phyloP scores from a whole-genome alignment of 2,888 invertebrate species.

The Cheilosia pagana region DNA sequence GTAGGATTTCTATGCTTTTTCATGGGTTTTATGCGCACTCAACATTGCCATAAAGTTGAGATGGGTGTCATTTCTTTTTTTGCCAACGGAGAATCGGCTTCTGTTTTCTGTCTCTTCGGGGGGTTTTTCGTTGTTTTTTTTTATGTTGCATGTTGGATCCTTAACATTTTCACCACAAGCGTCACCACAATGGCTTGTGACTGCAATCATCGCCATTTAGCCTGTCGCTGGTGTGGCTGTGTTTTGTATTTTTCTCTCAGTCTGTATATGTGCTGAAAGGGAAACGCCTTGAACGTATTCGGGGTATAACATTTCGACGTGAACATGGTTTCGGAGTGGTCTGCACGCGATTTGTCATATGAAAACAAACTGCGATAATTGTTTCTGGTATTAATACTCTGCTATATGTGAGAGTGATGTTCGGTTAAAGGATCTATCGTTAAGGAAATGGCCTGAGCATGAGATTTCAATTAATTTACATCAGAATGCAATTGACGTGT shows the following conservation, averaged over 20 bases:
- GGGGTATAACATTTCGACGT: not conserved
- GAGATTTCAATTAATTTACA: slow-evolving; percentile 2
- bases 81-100: slow-evolving; percentile 8
- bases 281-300: not conserved
- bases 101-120: slow-evolving; percentile 7
- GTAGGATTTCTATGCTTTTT: slow-evolving; percentile 33
- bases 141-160: not conserved
- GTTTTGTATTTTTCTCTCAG: slow-evolving; percentile 1
- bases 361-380: slow-evolving; percentile 14
- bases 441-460: not conserved
- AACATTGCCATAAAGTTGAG: slow-evolving; percentile 47
- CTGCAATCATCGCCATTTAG: slow-evolving; percentile 6
- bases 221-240: slow-evolving; percentile 2
- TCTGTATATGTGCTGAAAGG: not conserved
- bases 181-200: slow-evolving; percentile 6
- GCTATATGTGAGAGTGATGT: not conserved
- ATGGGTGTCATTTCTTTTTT: slow-evolving; percentile 47
- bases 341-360: slow-evolving; percentile 46
- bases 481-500: not conserved
- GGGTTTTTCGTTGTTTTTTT: not conserved
- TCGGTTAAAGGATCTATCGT: not conserved
- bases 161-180: slow-evolving; percentile 1
- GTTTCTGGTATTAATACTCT: slow-evolving; percentile 50
- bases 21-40: slow-evolving; percentile 54
- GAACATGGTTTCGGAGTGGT: slow-evolving; percentile 1